Percentiles rank a stretch among this genome's conserved stretches.
Conservation (phyloP, 2,113 vertebrate genomes). For the Eulemur rufifrons region DNA sequence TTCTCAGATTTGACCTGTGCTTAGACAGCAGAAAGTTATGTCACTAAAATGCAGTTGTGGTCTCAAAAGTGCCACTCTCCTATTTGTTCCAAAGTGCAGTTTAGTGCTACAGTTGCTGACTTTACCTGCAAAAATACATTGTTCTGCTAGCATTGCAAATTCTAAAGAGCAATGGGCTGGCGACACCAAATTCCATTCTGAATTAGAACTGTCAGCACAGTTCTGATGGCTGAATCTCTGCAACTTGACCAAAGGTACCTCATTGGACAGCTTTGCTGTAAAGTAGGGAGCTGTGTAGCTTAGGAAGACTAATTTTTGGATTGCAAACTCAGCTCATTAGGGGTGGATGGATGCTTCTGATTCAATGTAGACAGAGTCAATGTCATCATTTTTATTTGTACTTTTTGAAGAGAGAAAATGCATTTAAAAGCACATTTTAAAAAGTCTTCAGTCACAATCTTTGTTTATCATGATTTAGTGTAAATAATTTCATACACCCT, state of each 20-base stretch:
- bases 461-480: slow-evolving; percentile 50
- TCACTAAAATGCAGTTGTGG: slow-evolving; percentile 65
- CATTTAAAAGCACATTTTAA: slow-evolving; percentile 57
- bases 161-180: slow-evolving; percentile 65
- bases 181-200: slow-evolving; percentile 25
- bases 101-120: slow-evolving; percentile 70
- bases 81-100: slow-evolving; percentile 23
- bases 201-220: slow-evolving; percentile 69
- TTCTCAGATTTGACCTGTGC: slow-evolving; percentile 58
- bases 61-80: slow-evolving; percentile 60
- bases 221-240: slow-evolving; percentile 48
- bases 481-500: slow-evolving; percentile 51
- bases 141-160: slow-evolving; percentile 69
- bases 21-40: slow-evolving; percentile 59
- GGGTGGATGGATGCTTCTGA: slow-evolving; percentile 29
- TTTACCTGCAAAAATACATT: slow-evolving; percentile 69
- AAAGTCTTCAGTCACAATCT: slow-evolving; percentile 41
- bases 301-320: slow-evolving; percentile 56
- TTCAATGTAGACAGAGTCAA: background rate
- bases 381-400: slow-evolving; percentile 49
- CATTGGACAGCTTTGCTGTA: background rate
- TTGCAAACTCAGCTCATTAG: slow-evolving; percentile 62
- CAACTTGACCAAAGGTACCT: slow-evolving; percentile 38
- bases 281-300: background rate
- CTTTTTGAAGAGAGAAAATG: slow-evolving; percentile 42